phyloP scores from a whole-genome alignment of 2,888 invertebrate genomes.

The Noctua comes region DNA sequence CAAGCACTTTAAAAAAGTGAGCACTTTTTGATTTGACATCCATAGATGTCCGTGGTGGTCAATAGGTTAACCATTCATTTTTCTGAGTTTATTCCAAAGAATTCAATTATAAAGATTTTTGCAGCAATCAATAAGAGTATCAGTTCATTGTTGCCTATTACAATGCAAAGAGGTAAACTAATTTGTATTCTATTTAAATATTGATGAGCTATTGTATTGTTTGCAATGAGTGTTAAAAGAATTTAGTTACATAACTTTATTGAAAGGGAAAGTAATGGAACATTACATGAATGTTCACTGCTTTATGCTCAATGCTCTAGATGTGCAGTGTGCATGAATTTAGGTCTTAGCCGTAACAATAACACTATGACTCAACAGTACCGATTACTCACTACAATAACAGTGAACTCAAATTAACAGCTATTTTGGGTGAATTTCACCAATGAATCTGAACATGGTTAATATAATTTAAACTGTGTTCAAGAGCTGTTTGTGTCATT shows the following conservation, averaged over 20 bases:
- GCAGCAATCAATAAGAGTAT: neutral
- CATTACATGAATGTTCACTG: conserved; percentile 35
- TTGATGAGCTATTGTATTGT: neutral
- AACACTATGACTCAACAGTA: conserved; percentile 31
- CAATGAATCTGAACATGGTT: neutral
- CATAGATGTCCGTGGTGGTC: too few species aligned
- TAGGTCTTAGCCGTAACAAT: conserved; percentile 13
- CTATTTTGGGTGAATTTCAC: neutral
- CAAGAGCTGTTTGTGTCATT: neutral
- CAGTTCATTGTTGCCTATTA: neutral
- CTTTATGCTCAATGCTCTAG: conserved; percentile 15
- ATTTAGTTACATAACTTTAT: conserved; percentile 31
- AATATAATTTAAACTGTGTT: neutral
- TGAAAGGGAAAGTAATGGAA: conserved; percentile 41
- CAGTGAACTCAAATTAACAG: neutral
- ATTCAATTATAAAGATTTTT: neutral
- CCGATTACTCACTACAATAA: neutral
- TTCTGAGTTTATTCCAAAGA: neutral
- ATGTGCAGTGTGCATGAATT: conserved; percentile 29
- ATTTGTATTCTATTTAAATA: conserved; percentile 30
- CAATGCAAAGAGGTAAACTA: neutral
- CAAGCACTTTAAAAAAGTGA: neutral
- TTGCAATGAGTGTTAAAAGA: neutral
- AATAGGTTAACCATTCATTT: neutral
- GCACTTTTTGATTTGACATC: too few species aligned